phyloP scores from a whole-genome alignment of 2,888 invertebrate genomes.

The Calameuta pallipes region DNA sequence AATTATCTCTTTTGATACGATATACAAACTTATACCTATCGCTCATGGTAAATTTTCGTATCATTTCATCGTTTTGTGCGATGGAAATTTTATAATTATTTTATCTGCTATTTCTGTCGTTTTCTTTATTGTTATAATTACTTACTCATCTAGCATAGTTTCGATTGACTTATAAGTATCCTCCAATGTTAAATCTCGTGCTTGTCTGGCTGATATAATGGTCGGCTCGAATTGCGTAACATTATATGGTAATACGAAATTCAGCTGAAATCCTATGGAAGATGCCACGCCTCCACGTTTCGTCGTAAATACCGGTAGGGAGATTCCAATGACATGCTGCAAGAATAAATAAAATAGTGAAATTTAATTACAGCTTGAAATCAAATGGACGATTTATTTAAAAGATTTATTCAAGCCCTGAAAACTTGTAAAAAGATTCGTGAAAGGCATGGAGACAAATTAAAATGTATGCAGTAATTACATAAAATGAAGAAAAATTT shows the following conservation, averaged over 20 bases:
- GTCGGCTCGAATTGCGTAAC: conserved; percentile 54
- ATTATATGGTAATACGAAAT: conserved; percentile 59
- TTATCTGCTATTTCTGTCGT: not conserved
- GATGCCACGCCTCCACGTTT: conserved; percentile 53
- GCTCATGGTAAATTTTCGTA: not conserved
- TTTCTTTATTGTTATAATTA: not conserved
- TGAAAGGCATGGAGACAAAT: not conserved
- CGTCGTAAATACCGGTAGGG: conserved; percentile 53
- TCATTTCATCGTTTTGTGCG: not conserved
- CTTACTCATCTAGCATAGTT: conserved; percentile 55
- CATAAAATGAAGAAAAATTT: not conserved
- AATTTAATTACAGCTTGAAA: not conserved
- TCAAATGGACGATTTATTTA: not conserved
- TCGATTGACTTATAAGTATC: conserved; percentile 55
- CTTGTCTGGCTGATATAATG: conserved; percentile 47
- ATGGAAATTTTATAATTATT: not conserved
- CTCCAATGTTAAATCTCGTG: conserved; percentile 48
- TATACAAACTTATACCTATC: not conserved
- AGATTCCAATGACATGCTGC: conserved; percentile 55
- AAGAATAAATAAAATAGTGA: conserved; percentile 3
- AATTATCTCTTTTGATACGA: conserved; percentile 31
- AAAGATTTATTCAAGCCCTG: not conserved
- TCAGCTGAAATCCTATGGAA: conserved; percentile 58
- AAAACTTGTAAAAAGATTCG: not conserved
- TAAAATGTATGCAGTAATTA: not conserved